A percentile compares a stretch with the other conserved stretches of the same genome.
These are phyloP conservation scores for Phaetusa simplex DNA, from an alignment of 2,113 vertebrate genomes.

Conservation along the genomic window DNA sequence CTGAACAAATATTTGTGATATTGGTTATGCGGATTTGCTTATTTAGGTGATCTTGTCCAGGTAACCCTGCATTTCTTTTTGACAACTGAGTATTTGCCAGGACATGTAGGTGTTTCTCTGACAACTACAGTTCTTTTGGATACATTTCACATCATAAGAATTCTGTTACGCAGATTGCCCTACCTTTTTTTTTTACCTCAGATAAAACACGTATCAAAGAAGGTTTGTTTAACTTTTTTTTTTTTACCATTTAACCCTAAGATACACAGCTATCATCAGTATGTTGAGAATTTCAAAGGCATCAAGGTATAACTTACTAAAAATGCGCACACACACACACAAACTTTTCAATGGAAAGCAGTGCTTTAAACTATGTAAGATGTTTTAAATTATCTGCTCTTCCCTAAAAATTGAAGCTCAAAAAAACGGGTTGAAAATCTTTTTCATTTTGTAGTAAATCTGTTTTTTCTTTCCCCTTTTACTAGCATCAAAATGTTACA, in stretches of 20 bases:
- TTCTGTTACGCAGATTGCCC: not conserved
- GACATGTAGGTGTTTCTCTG: not conserved
- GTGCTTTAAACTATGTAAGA: not conserved
- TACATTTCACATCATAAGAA: not conserved
- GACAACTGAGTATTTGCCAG: not conserved
- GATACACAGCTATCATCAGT: not conserved
- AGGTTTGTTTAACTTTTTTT: not conserved
- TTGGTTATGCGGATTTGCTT: not conserved
- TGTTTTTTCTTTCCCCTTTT: not conserved
- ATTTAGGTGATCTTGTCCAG: not conserved
- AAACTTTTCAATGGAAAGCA: not conserved
- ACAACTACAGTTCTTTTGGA: not conserved
- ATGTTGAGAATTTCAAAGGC: not conserved
- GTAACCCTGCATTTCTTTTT: not conserved
- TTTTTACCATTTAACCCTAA: not conserved
- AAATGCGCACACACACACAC: not conserved
- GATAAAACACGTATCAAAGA: not conserved
- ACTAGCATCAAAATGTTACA: not conserved
- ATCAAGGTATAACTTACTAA: not conserved
- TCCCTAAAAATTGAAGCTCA: rapidly evolving
- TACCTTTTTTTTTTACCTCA: not conserved
- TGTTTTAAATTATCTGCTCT: not conserved
- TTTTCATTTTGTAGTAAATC: not conserved
- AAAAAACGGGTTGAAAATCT: rapidly evolving
- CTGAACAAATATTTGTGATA: not conserved